A percentile compares a stretch with the other conserved stretches of the same genome.
Conservation (phyloP, 53 echinoderm and acorn worm species). For the Actinopyga echinites region DNA sequence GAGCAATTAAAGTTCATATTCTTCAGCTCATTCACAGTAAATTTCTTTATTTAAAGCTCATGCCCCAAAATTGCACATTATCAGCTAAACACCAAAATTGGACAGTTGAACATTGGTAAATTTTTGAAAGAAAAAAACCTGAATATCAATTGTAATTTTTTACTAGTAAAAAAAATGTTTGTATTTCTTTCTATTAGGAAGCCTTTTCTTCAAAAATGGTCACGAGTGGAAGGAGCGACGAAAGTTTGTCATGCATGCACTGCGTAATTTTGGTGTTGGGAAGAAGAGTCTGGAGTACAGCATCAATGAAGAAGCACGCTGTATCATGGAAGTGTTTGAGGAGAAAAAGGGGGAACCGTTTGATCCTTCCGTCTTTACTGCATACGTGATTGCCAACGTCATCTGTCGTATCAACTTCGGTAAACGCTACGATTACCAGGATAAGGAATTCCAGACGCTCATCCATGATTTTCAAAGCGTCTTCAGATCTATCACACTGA, state of each 20-base stretch:
- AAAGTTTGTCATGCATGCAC: slow-evolving; percentile 71
- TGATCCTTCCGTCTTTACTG: slow-evolving; percentile 46
- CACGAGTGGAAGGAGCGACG: slow-evolving; percentile 75
- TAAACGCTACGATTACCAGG: slow-evolving; percentile 52
- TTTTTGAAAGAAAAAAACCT: no score
- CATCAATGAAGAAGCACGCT: slow-evolving; percentile 80
- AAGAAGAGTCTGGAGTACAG: slow-evolving; percentile 67
- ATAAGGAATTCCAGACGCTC: slow-evolving; percentile 36
- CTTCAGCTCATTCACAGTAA: no score
- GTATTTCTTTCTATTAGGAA: slow-evolving; percentile 45
- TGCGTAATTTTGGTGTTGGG: slow-evolving; percentile 88
- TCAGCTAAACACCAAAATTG: no score
- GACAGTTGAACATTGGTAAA: no score
- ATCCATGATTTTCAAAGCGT: slow-evolving; percentile 22
- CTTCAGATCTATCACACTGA: slow-evolving; percentile 44
- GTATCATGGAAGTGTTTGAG: slow-evolving; percentile 43
- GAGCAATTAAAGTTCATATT: slow-evolving; percentile 76
- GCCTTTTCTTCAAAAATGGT: slow-evolving; percentile 72
- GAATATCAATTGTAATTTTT: no score
- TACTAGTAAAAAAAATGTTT: not conserved
- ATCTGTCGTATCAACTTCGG: slow-evolving; percentile 82
- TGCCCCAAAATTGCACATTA: no score
- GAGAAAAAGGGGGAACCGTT: slow-evolving; percentile 48
- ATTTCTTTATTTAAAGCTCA: no score
- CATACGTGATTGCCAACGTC: slow-evolving; percentile 67